Evolutionary conservation across 2,113 vertebrate species (phyloP).

Genomic region (Gymnogyps californianus): DNA sequence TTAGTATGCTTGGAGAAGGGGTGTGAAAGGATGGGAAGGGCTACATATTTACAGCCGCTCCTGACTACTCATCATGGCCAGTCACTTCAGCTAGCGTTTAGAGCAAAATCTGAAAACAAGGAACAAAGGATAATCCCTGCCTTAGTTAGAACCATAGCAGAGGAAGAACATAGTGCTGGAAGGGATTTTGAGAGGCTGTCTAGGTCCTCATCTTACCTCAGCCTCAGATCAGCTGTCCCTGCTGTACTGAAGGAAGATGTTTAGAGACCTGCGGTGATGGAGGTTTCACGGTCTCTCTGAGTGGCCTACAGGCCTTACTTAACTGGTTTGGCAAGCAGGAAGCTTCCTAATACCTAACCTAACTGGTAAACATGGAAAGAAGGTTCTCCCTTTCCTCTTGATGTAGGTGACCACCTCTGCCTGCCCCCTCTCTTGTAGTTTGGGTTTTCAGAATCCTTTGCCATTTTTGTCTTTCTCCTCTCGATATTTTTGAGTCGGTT

Average conservation of each 20-base stretch:
- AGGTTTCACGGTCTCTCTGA: not conserved
- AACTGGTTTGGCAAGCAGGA: not conserved
- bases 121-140: not conserved
- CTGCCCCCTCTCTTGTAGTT: not conserved
- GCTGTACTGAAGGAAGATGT: not conserved
- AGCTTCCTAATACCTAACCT: not conserved
- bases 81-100: not conserved
- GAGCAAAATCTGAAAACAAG: not conserved
- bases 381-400: not conserved
- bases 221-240: not conserved
- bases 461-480: not conserved
- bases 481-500: not conserved
- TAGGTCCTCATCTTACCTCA: not conserved
- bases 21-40: not conserved
- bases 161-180: not conserved
- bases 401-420: not conserved
- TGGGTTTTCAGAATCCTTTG: not conserved
- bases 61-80: not conserved
- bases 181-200: not conserved
- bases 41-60: not conserved
- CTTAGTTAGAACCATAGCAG: not conserved
- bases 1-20: not conserved
- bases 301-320: not conserved
- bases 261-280: not conserved
- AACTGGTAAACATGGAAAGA: not conserved